Evolutionary conservation across 1,140 invertebrate species (phyloP).

Genomic region (Sarcophaga bullata): DNA sequence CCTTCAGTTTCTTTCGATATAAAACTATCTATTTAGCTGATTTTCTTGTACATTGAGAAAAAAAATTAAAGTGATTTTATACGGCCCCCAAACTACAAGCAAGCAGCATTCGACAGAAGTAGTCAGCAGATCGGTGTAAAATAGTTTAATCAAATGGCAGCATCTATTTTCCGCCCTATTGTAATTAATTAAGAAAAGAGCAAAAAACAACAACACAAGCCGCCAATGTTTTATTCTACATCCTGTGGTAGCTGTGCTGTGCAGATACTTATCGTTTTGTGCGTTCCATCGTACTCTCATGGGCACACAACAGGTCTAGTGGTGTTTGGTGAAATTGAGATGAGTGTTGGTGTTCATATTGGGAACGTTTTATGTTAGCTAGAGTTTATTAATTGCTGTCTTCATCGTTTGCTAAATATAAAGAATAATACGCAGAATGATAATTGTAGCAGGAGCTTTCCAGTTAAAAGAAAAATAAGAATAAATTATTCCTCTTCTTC

Average conservation of each 20-base stretch:
- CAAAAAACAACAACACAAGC: not conserved
- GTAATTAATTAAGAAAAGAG: not conserved
- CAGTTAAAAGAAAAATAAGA: slow-evolving; percentile 9
- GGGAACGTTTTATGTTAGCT: slow-evolving; percentile 19
- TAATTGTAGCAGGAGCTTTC: slow-evolving; percentile 1
- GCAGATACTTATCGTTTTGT: not conserved
- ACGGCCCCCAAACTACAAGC: not conserved
- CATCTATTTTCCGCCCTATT: not conserved
- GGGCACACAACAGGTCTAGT: slow-evolving; percentile 16
- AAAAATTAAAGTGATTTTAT: not conserved
- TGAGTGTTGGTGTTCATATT: not conserved
- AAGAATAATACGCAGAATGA: not conserved
- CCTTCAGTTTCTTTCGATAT: not conserved
- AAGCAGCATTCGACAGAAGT: slow-evolving; percentile 25
- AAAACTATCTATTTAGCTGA: no score
- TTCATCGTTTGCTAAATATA: not conserved
- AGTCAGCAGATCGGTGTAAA: slow-evolving; percentile 32
- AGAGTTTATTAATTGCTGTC: slow-evolving; percentile 11
- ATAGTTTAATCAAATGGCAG: slow-evolving; percentile 4
- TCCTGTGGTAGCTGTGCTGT: slow-evolving; percentile 17
- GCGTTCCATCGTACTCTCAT: slow-evolving; percentile 26
- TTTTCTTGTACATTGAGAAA: not conserved
- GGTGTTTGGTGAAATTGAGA: not conserved
- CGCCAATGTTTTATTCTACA: not conserved
- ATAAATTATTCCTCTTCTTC: not conserved